Conservation (phyloP, 2,113 vertebrate genomes). For the Neodon shergylaensis region DNA sequence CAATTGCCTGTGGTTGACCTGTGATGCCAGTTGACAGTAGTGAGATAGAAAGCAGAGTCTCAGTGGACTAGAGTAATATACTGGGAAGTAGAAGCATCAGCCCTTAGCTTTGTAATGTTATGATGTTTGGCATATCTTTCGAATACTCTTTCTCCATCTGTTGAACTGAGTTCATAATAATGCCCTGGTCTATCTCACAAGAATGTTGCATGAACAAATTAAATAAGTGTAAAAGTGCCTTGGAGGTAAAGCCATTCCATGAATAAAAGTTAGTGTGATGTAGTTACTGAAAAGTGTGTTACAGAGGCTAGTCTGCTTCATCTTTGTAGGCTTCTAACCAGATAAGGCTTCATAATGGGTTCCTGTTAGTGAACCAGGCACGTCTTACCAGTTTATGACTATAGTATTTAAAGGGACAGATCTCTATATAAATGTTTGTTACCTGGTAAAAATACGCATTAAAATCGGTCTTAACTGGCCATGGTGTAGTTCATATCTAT, state of each 20-base stretch:
- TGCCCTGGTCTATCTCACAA: constrained; percentile 70
- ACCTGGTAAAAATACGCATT: neutral
- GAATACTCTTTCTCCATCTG: constrained; percentile 29
- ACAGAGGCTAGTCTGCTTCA: neutral
- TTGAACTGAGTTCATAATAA: constrained; percentile 36
- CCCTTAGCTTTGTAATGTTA: constrained; percentile 40
- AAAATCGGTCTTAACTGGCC: neutral
- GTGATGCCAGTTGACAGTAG: neutral
- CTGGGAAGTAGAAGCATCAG: neutral
- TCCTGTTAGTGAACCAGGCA: constrained; percentile 51
- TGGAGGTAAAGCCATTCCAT: constrained; percentile 61
- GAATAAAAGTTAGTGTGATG: constrained; percentile 48
- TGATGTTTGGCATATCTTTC: constrained; percentile 43
- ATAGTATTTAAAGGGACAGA: constrained; percentile 22
- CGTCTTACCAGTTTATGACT: constrained; percentile 10
- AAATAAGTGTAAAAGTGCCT: constrained; percentile 66
- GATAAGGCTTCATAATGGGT: constrained; percentile 52
- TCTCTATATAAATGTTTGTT: constrained; percentile 45
- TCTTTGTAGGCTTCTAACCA: constrained; percentile 27
- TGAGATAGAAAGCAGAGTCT: neutral
- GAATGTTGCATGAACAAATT: constrained; percentile 65
- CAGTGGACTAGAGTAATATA: neutral
- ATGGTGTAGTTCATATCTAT: neutral
- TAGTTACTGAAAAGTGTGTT: constrained; percentile 8
- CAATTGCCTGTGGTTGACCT: neutral